phyloP scores from a whole-genome alignment of 1,140 invertebrate genomes.

The Anagrus nilaparvatae region DNA sequence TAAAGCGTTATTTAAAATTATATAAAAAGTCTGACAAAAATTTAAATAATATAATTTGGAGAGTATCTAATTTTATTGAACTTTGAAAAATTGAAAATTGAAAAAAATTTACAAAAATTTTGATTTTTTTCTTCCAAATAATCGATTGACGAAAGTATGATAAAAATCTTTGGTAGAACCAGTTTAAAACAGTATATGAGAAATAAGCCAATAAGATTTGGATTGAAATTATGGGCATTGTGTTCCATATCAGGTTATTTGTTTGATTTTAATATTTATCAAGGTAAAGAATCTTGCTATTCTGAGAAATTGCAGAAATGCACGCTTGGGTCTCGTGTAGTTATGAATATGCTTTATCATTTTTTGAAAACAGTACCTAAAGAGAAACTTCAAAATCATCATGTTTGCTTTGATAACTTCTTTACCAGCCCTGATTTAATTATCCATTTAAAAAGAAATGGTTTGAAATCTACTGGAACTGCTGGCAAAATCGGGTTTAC shows the following conservation, averaged over 20 bases:
- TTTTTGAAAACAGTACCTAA: conserved; percentile 24
- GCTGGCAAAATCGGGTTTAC: too few relatives aligned
- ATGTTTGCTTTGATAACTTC: conserved; percentile 29
- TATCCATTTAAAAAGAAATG: conserved; percentile 24
- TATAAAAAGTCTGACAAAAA: too few relatives aligned
- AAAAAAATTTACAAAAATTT: too few relatives aligned
- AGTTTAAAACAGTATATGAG: conserved; percentile 38
- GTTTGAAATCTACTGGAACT: conserved; percentile 28
- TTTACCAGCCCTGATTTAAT: conserved; percentile 27
- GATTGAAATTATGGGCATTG: conserved; percentile 15
- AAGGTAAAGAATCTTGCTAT: conserved; percentile 27
- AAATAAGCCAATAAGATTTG: conserved; percentile 40
- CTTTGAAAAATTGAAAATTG: conserved; percentile 14
- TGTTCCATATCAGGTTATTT: conserved; percentile 32
- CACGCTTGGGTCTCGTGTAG: conserved; percentile 21
- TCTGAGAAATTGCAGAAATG: too few relatives aligned
- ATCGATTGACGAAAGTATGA: conserved; percentile 30
- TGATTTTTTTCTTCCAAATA: conserved; percentile 4
- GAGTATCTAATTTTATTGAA: conserved; percentile 8
- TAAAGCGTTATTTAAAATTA: too few relatives aligned
- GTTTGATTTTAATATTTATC: conserved; percentile 37
- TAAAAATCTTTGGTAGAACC: conserved; percentile 31
- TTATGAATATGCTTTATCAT: conserved; percentile 27
- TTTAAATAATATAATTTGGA: too few relatives aligned
- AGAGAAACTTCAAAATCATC: too few relatives aligned